phyloP scores from a whole-genome alignment of 2,797 vertebrate genomes.

The Platalea minor region DNA sequence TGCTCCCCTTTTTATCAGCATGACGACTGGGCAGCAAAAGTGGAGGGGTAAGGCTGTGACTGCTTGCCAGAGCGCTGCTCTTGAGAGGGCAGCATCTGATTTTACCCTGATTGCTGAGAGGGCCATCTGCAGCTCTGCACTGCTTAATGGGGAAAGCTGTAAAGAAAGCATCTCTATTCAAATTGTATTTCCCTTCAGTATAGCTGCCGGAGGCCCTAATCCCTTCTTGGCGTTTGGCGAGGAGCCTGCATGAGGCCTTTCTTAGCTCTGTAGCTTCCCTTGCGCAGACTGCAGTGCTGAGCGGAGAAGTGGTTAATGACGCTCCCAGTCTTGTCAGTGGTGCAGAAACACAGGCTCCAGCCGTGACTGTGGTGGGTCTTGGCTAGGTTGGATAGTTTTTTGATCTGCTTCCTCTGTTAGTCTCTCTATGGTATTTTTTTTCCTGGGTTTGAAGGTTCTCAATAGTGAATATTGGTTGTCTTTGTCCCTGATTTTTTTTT shows the following conservation, averaged over 20 bases:
- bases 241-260: conserved; percentile 10
- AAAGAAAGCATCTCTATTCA: not conserved
- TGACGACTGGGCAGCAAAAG: not conserved
- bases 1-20: not conserved
- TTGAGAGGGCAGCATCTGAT: not conserved
- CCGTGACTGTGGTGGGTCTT: conserved; percentile 69
- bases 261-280: not conserved
- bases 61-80: not conserved
- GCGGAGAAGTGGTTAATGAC: conserved; percentile 23
- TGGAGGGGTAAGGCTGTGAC: not conserved
- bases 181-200: not conserved
- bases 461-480: conserved; percentile 11
- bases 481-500: not conserved
- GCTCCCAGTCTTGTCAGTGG: conserved; percentile 35
- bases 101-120: not conserved
- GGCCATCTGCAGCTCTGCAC: not conserved
- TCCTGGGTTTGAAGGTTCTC: conserved; percentile 11
- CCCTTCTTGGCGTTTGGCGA: not conserved
- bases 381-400: conserved; percentile 1
- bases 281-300: not conserved
- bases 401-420: conserved; percentile 46
- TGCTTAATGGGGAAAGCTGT: not conserved
- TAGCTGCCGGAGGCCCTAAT: conserved; percentile 34
- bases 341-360: conserved; percentile 54
- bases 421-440: not conserved